Conservation (phyloP, 2,113 vertebrate genomes). For the Vombatus ursinus region DNA sequence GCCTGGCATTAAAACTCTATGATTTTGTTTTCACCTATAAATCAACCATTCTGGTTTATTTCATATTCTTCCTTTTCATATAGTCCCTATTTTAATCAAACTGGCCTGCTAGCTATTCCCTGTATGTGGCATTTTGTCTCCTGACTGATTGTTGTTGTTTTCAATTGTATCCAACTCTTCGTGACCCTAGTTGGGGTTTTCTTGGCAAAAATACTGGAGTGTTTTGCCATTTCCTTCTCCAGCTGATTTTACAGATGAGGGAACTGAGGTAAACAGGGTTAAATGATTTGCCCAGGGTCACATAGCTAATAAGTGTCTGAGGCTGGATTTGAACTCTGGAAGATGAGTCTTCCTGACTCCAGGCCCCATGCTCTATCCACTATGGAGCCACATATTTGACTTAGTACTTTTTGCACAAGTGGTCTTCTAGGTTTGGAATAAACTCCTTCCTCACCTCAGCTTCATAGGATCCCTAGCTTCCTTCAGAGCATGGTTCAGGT, state of each 20-base stretch:
- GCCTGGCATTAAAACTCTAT: not conserved
- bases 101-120: not conserved
- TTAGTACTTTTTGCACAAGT: not conserved
- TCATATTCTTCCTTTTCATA: not conserved
- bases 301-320: not conserved
- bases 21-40: not conserved
- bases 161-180: not conserved
- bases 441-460: not conserved
- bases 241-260: not conserved
- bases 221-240: not conserved
- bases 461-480: not conserved
- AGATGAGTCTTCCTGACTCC: not conserved
- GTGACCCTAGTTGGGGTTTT: not conserved
- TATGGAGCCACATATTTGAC: too few species aligned
- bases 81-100: not conserved
- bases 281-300: not conserved
- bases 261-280: not conserved
- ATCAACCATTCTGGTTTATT: not conserved
- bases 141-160: not conserved
- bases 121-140: not conserved
- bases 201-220: not conserved
- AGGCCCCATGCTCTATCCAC: too few species aligned
- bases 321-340: not conserved
- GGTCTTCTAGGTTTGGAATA: not conserved
- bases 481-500: not conserved